Percentiles rank a stretch among this genome's conserved stretches.
These are phyloP conservation scores for Crenichthys baileyi DNA, from an alignment of 2,797 vertebrate genomes.

Conservation along the genomic window DNA sequence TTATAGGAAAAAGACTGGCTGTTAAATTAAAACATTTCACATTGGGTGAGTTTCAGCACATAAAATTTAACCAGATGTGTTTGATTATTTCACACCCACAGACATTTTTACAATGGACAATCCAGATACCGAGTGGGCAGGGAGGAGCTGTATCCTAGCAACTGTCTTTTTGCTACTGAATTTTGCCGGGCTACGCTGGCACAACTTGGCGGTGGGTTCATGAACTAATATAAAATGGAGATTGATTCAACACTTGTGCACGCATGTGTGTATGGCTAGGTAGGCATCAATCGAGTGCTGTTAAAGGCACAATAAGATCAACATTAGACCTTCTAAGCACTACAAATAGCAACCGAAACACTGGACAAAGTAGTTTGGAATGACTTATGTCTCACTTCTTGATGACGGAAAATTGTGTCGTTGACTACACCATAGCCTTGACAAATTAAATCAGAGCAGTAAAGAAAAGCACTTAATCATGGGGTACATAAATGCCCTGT, in stretches of 20 bases:
- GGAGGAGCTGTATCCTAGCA: conserved; percentile 78
- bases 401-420: conserved; percentile 22
- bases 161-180: conserved; percentile 64
- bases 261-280: background rate
- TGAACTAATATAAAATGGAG: conserved; percentile 30
- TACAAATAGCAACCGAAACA: background rate
- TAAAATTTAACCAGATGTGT: background rate
- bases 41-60: background rate
- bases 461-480: conserved; percentile 54
- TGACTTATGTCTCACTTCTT: conserved; percentile 27
- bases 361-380: conserved; percentile 4
- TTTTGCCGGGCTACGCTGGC: conserved; percentile 46
- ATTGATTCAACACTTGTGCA: conserved; percentile 3
- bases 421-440: conserved; percentile 19
- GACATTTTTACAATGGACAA: conserved; percentile 39
- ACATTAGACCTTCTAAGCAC: background rate
- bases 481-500: conserved; percentile 48
- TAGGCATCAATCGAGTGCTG: background rate
- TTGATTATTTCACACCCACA: conserved; percentile 10
- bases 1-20: background rate
- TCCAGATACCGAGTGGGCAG: conserved; percentile 53
- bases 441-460: conserved; percentile 52
- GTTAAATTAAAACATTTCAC: background rate
- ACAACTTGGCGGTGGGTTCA: conserved; percentile 39
- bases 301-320: conserved; percentile 3